These are phyloP conservation scores for Rallus crepitans DNA, from an alignment of 2,797 vertebrate species.

Conservation along the genomic window DNA sequence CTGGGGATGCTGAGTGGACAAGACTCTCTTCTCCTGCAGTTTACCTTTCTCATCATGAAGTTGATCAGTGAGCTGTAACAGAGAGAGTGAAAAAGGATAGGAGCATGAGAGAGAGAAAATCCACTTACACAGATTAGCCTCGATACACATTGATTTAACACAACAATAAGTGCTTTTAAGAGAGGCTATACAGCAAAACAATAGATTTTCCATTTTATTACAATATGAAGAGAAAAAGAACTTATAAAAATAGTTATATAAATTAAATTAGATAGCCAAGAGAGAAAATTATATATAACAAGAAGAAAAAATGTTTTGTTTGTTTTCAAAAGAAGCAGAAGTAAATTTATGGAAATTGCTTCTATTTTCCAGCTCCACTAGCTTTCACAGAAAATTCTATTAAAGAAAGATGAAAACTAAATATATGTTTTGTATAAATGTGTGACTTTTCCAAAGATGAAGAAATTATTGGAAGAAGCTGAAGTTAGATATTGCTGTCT, in stretches of 20 bases:
- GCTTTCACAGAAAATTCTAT: constrained; percentile 37
- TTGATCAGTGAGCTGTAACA: constrained; percentile 21
- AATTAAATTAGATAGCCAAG: constrained; percentile 26
- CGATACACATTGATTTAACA: neutral
- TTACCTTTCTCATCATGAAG: constrained; percentile 16
- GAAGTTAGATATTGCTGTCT: neutral
- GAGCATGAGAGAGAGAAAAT: neutral
- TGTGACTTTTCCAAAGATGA: constrained; percentile 21
- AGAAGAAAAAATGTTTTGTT: constrained; percentile 23
- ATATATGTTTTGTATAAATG: neutral
- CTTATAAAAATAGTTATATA: neutral
- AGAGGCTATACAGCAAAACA: neutral
- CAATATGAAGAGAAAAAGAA: neutral
- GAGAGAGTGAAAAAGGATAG: neutral
- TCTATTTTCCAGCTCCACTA: neutral
- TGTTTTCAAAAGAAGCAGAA: constrained; percentile 3
- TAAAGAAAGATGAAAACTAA: constrained; percentile 23
- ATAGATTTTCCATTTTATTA: constrained; percentile 39
- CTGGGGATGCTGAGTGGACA: neutral
- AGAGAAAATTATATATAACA: constrained; percentile 16
- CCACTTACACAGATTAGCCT: neutral
- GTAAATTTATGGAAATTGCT: constrained; percentile 49
- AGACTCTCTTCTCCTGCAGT: neutral
- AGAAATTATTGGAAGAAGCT: neutral
- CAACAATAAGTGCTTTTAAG: constrained; percentile 16